A percentile compares a stretch with the other conserved stretches of the same genome.
phyloP scores from a whole-genome alignment of 2,797 vertebrate species.

The Petrocephalus schoutedeni region DNA sequence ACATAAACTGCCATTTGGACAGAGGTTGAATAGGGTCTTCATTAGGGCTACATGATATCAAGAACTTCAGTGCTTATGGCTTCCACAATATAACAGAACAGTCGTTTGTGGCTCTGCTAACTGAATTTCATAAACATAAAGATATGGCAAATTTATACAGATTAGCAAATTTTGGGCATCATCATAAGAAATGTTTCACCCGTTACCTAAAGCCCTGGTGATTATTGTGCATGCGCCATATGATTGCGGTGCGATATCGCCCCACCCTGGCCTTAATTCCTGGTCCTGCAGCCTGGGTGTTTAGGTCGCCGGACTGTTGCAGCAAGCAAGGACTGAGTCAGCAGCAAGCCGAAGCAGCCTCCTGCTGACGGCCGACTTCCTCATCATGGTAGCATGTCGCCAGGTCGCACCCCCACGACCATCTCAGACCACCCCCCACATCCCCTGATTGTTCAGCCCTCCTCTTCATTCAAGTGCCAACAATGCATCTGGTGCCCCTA shows the following conservation, averaged over 20 bases:
- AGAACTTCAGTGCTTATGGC: too few relatives aligned
- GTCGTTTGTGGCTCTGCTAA: too few relatives aligned
- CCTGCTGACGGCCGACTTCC: too few relatives aligned
- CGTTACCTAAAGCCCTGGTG: too few relatives aligned
- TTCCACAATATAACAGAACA: too few relatives aligned
- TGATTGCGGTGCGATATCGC: background rate
- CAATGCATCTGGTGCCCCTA: background rate
- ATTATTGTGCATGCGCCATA: too few relatives aligned
- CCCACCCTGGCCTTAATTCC: background rate
- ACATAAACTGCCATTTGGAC: background rate
- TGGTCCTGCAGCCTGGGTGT: background rate
- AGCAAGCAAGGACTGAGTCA: too few relatives aligned
- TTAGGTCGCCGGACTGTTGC: background rate
- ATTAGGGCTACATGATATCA: background rate
- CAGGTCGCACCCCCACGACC: background rate
- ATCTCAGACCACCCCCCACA: background rate
- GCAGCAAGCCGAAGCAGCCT: background rate
- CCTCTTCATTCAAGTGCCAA: slow-evolving; percentile 19
- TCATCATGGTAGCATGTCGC: background rate
- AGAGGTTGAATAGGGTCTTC: background rate
- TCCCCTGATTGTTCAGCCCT: background rate
- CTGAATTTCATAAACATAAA: too few relatives aligned
- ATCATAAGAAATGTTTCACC: background rate
- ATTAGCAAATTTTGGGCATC: background rate
- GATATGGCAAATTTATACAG: too few relatives aligned